phyloP scores from a whole-genome alignment of 2,113 vertebrate species.

The Podarcis muralis region DNA sequence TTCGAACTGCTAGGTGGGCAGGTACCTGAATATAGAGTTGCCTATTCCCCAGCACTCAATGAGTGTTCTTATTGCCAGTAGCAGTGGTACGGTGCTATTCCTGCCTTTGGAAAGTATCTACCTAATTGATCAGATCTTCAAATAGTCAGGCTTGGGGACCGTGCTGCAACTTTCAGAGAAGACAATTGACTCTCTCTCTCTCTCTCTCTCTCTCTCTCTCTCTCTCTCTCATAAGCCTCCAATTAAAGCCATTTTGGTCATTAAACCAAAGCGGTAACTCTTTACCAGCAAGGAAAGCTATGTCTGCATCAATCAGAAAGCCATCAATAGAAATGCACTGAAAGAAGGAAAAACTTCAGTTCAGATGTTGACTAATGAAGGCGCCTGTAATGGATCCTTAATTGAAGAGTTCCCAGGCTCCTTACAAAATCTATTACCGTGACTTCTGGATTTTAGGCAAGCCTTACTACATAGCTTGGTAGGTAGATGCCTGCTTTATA shows the following conservation, averaged over 20 bases:
- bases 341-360: neutral
- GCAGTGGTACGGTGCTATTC: neutral
- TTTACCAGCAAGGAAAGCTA: neutral
- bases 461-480: neutral
- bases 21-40: neutral
- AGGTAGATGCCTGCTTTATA: neutral
- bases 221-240: neutral
- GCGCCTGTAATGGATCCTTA: neutral
- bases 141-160: neutral
- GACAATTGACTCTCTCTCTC: neutral
- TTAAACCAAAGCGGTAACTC: neutral
- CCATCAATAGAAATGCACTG: neutral
- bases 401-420: neutral
- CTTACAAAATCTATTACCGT: neutral
- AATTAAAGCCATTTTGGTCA: neutral
- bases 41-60: neutral
- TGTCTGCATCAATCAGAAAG: neutral
- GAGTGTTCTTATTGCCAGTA: neutral
- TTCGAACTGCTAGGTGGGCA: too few relatives aligned
- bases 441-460: neutral
- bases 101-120: neutral
- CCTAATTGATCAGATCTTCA: neutral
- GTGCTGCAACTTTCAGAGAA: neutral
- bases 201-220: too few relatives aligned
- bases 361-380: neutral